phyloP scores from a whole-genome alignment of 2,113 vertebrate species.

The Spea bombifrons region DNA sequence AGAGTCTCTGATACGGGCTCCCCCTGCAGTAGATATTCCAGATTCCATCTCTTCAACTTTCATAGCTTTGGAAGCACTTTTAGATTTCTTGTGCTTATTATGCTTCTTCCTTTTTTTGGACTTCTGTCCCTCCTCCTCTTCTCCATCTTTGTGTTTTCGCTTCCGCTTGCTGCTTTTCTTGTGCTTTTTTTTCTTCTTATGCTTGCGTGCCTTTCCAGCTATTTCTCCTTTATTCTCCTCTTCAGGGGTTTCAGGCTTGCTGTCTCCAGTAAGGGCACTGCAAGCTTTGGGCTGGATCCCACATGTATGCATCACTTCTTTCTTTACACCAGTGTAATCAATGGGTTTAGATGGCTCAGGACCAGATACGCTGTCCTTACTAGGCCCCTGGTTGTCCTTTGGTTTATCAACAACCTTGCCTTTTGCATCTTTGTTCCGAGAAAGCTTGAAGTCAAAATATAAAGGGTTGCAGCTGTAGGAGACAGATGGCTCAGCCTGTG shows the following conservation, averaged over 20 bases:
- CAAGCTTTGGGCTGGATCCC: slow-evolving; percentile 51
- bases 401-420: slow-evolving; percentile 65
- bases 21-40: background rate
- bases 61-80: slow-evolving; percentile 56
- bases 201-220: slow-evolving; percentile 81
- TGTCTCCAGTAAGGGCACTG: slow-evolving; percentile 33
- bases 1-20: background rate
- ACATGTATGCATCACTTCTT: slow-evolving; percentile 51
- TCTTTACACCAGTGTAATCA: slow-evolving; percentile 54
- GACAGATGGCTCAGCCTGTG: slow-evolving; percentile 84
- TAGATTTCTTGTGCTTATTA: slow-evolving; percentile 79
- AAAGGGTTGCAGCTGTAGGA: slow-evolving; percentile 98
- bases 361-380: slow-evolving; percentile 52
- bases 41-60: slow-evolving; percentile 53
- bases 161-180: slow-evolving; percentile 81
- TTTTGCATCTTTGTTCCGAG: slow-evolving; percentile 82
- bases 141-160: slow-evolving; percentile 75
- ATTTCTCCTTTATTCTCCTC: slow-evolving; percentile 62
- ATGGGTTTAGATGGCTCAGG: slow-evolving; percentile 50
- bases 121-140: slow-evolving; percentile 66
- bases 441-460: slow-evolving; percentile 97
- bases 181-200: slow-evolving; percentile 98
- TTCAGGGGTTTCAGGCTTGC: slow-evolving; percentile 54
- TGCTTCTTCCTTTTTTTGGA: slow-evolving; percentile 89
- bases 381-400: slow-evolving; percentile 52